phyloP scores from a whole-genome alignment of 2,797 vertebrate genomes.

The Galaxias olidus region DNA sequence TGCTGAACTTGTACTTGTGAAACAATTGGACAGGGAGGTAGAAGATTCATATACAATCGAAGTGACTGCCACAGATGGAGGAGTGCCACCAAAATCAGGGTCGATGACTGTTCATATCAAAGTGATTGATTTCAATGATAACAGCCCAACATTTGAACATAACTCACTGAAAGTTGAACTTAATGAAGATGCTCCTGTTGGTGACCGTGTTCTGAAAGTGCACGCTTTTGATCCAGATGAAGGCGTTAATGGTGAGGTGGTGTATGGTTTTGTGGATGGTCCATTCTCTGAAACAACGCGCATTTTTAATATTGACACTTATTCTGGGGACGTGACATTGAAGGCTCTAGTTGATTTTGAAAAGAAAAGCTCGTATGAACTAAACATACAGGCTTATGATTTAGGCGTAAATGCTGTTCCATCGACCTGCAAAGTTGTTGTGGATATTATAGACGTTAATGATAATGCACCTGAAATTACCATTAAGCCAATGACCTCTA shows the following conservation, averaged over 20 bases:
- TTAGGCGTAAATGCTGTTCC: constrained; percentile 61
- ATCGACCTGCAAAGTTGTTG: constrained; percentile 66
- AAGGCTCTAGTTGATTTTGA: constrained; percentile 72
- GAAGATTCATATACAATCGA: constrained; percentile 72
- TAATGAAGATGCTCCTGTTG: constrained; percentile 70
- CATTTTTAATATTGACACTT: constrained; percentile 73
- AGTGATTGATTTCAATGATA: constrained; percentile 81
- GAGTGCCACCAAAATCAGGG: constrained; percentile 65
- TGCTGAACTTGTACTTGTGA: constrained; percentile 71
- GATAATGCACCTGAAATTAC: constrained; percentile 76
- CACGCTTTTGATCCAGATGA: constrained; percentile 77
- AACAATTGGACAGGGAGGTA: constrained; percentile 70
- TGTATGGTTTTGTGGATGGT: constrained; percentile 69
- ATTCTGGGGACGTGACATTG: constrained; percentile 72
- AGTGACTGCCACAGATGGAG: constrained; percentile 75
- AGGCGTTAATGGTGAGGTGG: constrained; percentile 76
- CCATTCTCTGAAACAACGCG: constrained; percentile 52
- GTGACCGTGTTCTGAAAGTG: constrained; percentile 71
- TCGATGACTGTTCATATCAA: constrained; percentile 64
- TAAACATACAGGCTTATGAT: constrained; percentile 70
- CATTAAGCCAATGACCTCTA: constrained; percentile 79
- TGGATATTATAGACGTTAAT: constrained; percentile 77
- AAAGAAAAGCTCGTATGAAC: constrained; percentile 67
- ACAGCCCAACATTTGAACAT: constrained; percentile 79
- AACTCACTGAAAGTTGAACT: constrained; percentile 72